Evolutionary conservation across 2,888 invertebrate genomes (phyloP).

Genomic region (Agelastica alni): DNA sequence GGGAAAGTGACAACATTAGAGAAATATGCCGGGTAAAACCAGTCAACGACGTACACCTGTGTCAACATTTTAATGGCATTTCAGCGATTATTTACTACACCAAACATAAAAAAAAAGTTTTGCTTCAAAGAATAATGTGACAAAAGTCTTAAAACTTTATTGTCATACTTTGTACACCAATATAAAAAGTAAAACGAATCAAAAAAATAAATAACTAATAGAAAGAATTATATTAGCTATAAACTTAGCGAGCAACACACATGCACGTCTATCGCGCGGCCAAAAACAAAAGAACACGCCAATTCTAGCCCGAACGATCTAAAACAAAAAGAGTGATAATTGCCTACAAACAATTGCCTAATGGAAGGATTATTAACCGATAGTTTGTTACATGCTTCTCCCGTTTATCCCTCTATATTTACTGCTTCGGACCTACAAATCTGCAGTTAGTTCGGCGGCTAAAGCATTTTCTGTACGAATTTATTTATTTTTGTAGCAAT

Average conservation of each 20-base stretch:
- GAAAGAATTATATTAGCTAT: slow-evolving; percentile 11
- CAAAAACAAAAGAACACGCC: slow-evolving; percentile 17
- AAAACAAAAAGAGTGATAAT: slow-evolving; percentile 36
- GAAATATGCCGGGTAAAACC: too few species aligned
- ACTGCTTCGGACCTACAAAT: slow-evolving; percentile 20
- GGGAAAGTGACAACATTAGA: too few species aligned
- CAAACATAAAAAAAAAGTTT: too few species aligned
- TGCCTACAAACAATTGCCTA: slow-evolving; percentile 37
- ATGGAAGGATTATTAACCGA: slow-evolving; percentile 36
- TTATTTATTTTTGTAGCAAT: too few species aligned
- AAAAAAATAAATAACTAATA: too few species aligned
- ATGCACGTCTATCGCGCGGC: slow-evolving; percentile 2
- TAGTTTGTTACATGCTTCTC: slow-evolving; percentile 30
- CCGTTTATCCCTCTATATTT: slow-evolving; percentile 29
- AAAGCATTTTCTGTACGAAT: neutral
- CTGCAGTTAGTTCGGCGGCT: slow-evolving; percentile 1
- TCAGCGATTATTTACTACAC: too few species aligned
- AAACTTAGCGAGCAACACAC: slow-evolving; percentile 3
- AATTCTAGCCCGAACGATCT: slow-evolving; percentile 8
- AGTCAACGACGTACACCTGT: too few species aligned
- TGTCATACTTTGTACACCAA: too few species aligned
- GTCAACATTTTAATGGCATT: too few species aligned
- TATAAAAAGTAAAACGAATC: too few species aligned
- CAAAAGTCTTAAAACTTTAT: too few species aligned
- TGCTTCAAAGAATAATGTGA: too few species aligned